These are phyloP conservation scores for Lipophrys pholis DNA, from an alignment of 2,113 vertebrate species.

Conservation along the genomic window DNA sequence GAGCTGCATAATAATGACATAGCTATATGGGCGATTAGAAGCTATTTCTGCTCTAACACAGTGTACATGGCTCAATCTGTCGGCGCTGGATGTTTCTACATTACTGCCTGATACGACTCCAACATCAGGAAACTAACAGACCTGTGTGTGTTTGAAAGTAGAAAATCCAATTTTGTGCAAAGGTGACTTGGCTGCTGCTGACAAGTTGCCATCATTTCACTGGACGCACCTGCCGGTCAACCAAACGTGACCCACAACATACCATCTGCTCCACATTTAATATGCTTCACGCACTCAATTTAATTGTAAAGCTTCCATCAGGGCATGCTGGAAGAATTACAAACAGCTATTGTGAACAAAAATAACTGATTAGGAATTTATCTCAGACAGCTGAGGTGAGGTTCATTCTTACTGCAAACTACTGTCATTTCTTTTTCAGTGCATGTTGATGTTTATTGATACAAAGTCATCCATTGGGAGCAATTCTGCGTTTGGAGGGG, in stretches of 20 bases:
- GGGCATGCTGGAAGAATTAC: neutral
- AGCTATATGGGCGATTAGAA: neutral
- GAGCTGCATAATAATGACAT: slow-evolving; percentile 14
- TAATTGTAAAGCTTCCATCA: too few relatives aligned
- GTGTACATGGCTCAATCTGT: neutral
- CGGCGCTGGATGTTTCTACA: slow-evolving; percentile 20
- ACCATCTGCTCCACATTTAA: neutral
- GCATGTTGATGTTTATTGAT: too few relatives aligned
- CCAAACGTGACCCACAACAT: neutral
- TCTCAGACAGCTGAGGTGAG: too few relatives aligned
- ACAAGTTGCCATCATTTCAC: slow-evolving; percentile 31
- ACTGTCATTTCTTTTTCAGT: too few relatives aligned
- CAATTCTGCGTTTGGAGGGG: too few relatives aligned
- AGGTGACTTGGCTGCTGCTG: slow-evolving; percentile 30
- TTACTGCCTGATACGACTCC: slow-evolving; percentile 1
- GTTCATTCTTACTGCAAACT: too few relatives aligned
- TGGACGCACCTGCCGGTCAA: slow-evolving; percentile 36
- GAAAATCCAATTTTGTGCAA: slow-evolving; percentile 49
- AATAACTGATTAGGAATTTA: too few relatives aligned
- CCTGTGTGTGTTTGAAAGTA: slow-evolving; percentile 13
- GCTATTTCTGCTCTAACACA: neutral
- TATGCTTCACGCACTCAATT: neutral
- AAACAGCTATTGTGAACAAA: neutral
- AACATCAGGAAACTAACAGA: slow-evolving; percentile 24
- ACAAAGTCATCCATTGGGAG: too few relatives aligned